Percentiles rank a stretch among this genome's conserved stretches.
Conservation (phyloP, 2,797 vertebrate species). For the Erethizon dorsatum region DNA sequence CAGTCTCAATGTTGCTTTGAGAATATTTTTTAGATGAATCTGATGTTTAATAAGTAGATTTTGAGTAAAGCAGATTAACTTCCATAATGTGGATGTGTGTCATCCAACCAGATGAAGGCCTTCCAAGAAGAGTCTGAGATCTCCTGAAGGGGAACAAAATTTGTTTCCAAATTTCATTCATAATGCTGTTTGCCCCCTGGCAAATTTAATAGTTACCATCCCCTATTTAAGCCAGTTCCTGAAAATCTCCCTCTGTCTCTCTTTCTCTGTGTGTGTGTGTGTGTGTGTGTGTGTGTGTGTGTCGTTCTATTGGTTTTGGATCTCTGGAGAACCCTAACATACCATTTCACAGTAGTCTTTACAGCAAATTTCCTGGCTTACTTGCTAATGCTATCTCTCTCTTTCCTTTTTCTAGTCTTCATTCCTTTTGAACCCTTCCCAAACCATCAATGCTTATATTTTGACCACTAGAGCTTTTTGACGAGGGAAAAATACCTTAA, state of each 20-base stretch:
- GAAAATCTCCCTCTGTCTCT: background rate
- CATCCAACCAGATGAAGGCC: background rate
- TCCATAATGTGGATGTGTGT: background rate
- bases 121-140: background rate
- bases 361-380: background rate
- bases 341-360: background rate
- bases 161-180: background rate
- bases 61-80: background rate
- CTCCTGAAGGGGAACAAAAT: background rate
- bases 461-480: background rate
- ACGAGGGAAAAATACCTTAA: background rate
- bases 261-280: background rate
- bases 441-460: background rate
- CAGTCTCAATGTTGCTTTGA: background rate
- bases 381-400: background rate
- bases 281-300: background rate
- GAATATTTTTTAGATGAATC: background rate
- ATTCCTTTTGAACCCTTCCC: background rate
- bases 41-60: background rate
- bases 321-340: background rate
- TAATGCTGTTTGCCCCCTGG: background rate
- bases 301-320: background rate
- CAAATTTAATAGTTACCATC: background rate
- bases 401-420: accelerated
- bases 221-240: background rate